phyloP scores from a whole-genome alignment of 1,140 invertebrate genomes.

The Rhagoletis zephyria region DNA sequence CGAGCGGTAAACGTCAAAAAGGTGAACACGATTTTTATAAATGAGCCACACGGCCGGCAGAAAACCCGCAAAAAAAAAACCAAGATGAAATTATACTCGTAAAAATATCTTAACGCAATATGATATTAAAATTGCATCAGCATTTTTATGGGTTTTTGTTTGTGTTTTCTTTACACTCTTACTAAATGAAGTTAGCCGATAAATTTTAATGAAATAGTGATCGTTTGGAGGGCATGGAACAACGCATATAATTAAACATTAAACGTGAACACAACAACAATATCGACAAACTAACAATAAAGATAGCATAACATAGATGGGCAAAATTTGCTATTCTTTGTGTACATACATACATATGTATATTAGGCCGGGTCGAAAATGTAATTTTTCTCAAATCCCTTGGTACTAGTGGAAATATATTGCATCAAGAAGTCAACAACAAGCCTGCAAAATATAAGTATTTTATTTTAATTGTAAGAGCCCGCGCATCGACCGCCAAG shows the following conservation, averaged over 20 bases:
- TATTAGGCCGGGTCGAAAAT: too few species aligned
- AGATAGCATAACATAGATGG: neutral
- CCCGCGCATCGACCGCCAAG: too few species aligned
- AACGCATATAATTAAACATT: slow-evolving; percentile 15
- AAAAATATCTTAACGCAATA: slow-evolving; percentile 37
- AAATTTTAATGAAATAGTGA: slow-evolving; percentile 28
- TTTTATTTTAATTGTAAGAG: too few species aligned
- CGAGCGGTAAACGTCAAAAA: slow-evolving; percentile 19
- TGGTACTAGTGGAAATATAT: too few species aligned
- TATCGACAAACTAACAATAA: neutral
- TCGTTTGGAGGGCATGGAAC: slow-evolving; percentile 32
- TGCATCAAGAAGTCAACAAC: too few species aligned
- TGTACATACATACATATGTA: too few species aligned
- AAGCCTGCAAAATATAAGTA: too few species aligned
- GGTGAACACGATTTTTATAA: slow-evolving; percentile 35
- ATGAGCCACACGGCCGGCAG: neutral
- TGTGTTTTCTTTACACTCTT: neutral
- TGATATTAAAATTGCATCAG: slow-evolving; percentile 43
- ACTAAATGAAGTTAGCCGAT: slow-evolving; percentile 18
- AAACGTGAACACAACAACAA: slow-evolving; percentile 7
- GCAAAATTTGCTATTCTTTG: neutral
- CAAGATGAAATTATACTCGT: slow-evolving; percentile 26
- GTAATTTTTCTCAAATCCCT: too few species aligned
- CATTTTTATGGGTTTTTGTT: slow-evolving; percentile 21
- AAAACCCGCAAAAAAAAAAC: slow-evolving; percentile 24